Conservation (phyloP, 1,140 invertebrate species). For the Zaprionus ornatus region DNA sequence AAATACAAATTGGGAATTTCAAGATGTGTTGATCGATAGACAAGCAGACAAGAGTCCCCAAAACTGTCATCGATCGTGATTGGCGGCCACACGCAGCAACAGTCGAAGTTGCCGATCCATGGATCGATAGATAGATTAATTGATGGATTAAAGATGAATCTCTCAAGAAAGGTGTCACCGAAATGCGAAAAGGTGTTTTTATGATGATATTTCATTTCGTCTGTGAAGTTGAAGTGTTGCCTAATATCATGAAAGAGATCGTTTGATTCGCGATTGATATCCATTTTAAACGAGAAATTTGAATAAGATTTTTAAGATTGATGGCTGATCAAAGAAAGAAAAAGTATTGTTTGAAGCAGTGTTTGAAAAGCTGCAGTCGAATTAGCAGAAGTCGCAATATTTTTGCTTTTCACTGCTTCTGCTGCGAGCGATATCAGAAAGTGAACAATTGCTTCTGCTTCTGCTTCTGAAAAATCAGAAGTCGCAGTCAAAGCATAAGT, state of each 20-base stretch:
- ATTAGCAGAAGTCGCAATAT: too few relatives aligned
- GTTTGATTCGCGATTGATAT: slow-evolving; percentile 9
- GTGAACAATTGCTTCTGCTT: too few relatives aligned
- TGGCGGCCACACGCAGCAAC: slow-evolving; percentile 28
- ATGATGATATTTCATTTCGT: slow-evolving; percentile 10
- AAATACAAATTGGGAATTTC: slow-evolving; percentile 31
- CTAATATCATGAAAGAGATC: slow-evolving; percentile 6
- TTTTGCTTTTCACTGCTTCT: too few relatives aligned
- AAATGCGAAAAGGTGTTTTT: slow-evolving; percentile 17
- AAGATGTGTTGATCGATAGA: slow-evolving; percentile 64
- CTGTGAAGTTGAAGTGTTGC: slow-evolving; percentile 2
- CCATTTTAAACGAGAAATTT: not conserved
- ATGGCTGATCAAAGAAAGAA: not conserved
- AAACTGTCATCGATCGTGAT: slow-evolving; percentile 40
- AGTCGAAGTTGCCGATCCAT: slow-evolving; percentile 9
- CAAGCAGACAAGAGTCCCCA: slow-evolving; percentile 31
- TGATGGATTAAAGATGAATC: slow-evolving; percentile 9
- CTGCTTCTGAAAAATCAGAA: too few relatives aligned
- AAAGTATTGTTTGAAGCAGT: not conserved
- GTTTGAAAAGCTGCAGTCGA: too few relatives aligned
- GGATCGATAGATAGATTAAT: slow-evolving; percentile 30
- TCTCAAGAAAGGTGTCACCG: slow-evolving; percentile 10
- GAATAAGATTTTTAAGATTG: too few relatives aligned
- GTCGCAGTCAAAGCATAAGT: too few relatives aligned
- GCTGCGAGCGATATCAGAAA: too few relatives aligned